Base-by-base conservation (phyloP, 2,113 vertebrate species). In the Sinocyclocheilus maitianheensis region DNA sequence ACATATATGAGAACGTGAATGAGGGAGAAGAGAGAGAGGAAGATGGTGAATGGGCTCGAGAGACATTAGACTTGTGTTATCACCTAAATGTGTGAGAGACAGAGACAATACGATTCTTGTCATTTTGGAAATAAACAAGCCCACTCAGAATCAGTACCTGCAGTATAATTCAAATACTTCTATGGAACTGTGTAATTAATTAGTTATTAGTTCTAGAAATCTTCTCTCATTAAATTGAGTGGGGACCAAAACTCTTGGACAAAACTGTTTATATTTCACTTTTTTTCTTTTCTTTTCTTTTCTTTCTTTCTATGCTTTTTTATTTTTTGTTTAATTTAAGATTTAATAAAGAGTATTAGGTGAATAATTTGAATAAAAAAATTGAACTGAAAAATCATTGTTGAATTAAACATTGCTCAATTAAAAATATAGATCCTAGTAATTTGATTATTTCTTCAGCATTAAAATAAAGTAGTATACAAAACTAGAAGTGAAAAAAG, bases 1-100 rank as follows among this genome's bases (percentile, higher is more conserved):
- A 5, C 46, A 71, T 77, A 51, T 82, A 78, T 81, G 81, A 80
- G 43, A 65, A 53, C 30, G 67, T 79, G 77, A 77, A 87, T 43
- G 7, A 69, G 86, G 37, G 22, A 14, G 63, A 81, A 60, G 11
- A 37, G 22, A 72, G 11, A 72, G 30, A 43, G 53, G 20, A 43
- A 34, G 77, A 62, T 40, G 55, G 34, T 40, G 34, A 60, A 30
- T 55, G 24, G 24, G 51, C n/a, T 30, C 24, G 7, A 63, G 11
- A 63, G 34, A 40, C 34, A 63, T 80, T 67, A 24, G 6, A 80
- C 77, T 80, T 34, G 30, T 34, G 40, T 40, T 40, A 40, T 78
- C 14, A 55, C 24, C 20, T 55, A 48, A 37, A 37, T 72, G 34
- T 72, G 65, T 69, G 13, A 34, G 26, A 75, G 43, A 40, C 22